These are phyloP conservation scores for Pseudorasbora parva DNA, from an alignment of 2,113 vertebrate species.

Conservation along the genomic window DNA sequence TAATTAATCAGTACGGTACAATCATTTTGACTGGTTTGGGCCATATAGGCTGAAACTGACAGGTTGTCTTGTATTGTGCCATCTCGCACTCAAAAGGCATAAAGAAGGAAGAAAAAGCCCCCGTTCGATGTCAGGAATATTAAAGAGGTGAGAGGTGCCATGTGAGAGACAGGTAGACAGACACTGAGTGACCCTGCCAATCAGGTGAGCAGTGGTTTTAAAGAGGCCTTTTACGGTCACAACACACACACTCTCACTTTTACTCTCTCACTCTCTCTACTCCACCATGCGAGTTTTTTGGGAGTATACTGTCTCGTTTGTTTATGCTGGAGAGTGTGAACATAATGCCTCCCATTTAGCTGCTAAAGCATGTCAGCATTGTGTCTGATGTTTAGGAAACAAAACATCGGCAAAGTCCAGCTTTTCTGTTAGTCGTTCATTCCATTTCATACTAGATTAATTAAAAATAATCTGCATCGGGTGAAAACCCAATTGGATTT, in stretches of 20 bases:
- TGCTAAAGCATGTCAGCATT: conserved; percentile 53
- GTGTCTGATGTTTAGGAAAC: conserved; percentile 55
- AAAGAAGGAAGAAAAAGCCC: neutral
- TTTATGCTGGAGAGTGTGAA: conserved; percentile 38
- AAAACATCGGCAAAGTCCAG: conserved; percentile 48
- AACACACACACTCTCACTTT: conserved; percentile 35
- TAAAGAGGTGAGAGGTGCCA: conserved; percentile 69
- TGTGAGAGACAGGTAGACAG: conserved; percentile 78
- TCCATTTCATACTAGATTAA: conserved; percentile 58
- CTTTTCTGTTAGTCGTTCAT: conserved; percentile 54
- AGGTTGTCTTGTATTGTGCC: conserved; percentile 33
- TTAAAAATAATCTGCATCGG: conserved; percentile 56
- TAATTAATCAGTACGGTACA: neutral
- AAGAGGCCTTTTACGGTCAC: conserved; percentile 57
- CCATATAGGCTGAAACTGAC: neutral
- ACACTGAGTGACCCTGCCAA: conserved; percentile 75
- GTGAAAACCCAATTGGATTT: conserved; percentile 57
- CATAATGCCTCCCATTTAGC: conserved; percentile 49
- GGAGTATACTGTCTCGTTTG: conserved; percentile 46
- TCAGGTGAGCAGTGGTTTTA: conserved; percentile 67
- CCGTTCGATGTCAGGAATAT: conserved; percentile 76
- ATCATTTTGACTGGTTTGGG: neutral
- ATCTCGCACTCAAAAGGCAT: neutral
- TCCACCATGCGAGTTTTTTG: neutral
- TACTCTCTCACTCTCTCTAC: neutral